A percentile compares a stretch with the other conserved stretches of the same genome.
phyloP scores from a whole-genome alignment of 1,140 invertebrate genomes.

The Hermetia illucens region DNA sequence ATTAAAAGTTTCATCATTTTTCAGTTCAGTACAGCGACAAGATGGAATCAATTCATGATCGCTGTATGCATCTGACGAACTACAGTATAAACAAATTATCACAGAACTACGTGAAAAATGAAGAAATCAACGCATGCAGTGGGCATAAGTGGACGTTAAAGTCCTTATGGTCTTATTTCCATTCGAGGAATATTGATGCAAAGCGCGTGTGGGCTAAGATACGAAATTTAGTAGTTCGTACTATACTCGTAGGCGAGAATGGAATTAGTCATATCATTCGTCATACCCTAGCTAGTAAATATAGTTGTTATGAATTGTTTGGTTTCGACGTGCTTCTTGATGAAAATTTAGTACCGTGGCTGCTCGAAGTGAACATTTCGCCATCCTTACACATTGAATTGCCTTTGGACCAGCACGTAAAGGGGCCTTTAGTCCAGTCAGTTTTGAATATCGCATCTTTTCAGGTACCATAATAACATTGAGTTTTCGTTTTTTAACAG shows the following conservation, averaged over 20 bases:
- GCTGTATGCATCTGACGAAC: slow-evolving; percentile 97
- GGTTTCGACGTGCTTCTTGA: slow-evolving; percentile 73
- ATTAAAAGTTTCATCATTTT: slow-evolving; percentile 10
- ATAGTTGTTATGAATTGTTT: slow-evolving; percentile 69
- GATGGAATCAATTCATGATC: slow-evolving; percentile 62
- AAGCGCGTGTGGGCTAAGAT: slow-evolving; percentile 64
- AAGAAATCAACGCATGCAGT: slow-evolving; percentile 66
- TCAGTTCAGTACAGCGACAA: slow-evolving; percentile 72
- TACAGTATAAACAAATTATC: slow-evolving; percentile 94
- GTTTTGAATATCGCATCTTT: slow-evolving; percentile 86
- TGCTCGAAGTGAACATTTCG: slow-evolving; percentile 93
- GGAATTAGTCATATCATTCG: slow-evolving; percentile 53
- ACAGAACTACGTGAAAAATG: slow-evolving; percentile 71
- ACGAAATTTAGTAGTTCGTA: slow-evolving; percentile 69
- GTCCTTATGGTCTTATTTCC: slow-evolving; percentile 58
- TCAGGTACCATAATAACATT: slow-evolving; percentile 38
- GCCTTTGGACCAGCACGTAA: slow-evolving; percentile 85
- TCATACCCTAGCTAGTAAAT: slow-evolving; percentile 55
- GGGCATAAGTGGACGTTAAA: slow-evolving; percentile 84
- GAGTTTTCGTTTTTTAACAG: not conserved
- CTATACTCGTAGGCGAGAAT: slow-evolving; percentile 62
- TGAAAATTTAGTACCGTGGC: slow-evolving; percentile 79
- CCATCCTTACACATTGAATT: slow-evolving; percentile 87
- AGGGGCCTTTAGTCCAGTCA: slow-evolving; percentile 77
- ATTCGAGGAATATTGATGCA: slow-evolving; percentile 57